Evolutionary conservation across 2,888 invertebrate genomes (phyloP), one percentile per base, ranked within the genome.

Genomic region (Cerastoderma edule): DNA sequence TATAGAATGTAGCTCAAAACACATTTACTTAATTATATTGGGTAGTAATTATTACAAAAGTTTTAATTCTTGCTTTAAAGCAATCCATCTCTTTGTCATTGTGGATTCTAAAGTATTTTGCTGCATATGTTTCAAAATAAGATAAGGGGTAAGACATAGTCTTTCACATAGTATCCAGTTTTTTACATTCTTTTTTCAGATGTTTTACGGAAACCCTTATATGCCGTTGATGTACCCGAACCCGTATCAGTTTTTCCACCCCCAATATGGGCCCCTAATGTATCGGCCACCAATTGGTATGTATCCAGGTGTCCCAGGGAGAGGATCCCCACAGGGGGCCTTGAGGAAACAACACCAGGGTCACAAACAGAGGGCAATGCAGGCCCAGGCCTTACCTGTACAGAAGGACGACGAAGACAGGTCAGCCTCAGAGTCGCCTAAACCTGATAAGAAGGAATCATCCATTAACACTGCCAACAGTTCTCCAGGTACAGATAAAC

Each of bases 141-240:
- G n/a, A n/a, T n/a, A n/a, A n/a, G n/a, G n/a, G n/a, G n/a, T n/a
- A n/a, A n/a, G n/a, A n/a, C n/a, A n/a, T n/a, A n/a, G n/a, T n/a
- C n/a, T n/a, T n/a, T n/a, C n/a, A n/a, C n/a, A n/a, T n/a, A n/a
- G n/a, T n/a, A n/a, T n/a, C n/a, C n/a, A n/a, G n/a, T n/a, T n/a
- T n/a, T n/a, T n/a, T n/a, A n/a, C n/a, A n/a, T n/a, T 72, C 44
- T 75, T 46, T 54, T 83, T 88, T 63, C 85, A 89, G 86, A 84
- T 88, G 85, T 78, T 83, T 72, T 84, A 83, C 48, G 83, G 79
- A 8, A 81, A 63, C 16, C 83, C 83, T 4, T 84, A 83, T 75
- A 79, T 83, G 72, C 80, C 77, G 6, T 64, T 86, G 73, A 76
- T 74, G 60, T 80, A 80, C 78, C 72, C 72, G 64, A 65, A 71